Percentiles rank a stretch among this genome's conserved stretches.
Conservation (phyloP, 2,113 vertebrate species). For the human region DNA sequence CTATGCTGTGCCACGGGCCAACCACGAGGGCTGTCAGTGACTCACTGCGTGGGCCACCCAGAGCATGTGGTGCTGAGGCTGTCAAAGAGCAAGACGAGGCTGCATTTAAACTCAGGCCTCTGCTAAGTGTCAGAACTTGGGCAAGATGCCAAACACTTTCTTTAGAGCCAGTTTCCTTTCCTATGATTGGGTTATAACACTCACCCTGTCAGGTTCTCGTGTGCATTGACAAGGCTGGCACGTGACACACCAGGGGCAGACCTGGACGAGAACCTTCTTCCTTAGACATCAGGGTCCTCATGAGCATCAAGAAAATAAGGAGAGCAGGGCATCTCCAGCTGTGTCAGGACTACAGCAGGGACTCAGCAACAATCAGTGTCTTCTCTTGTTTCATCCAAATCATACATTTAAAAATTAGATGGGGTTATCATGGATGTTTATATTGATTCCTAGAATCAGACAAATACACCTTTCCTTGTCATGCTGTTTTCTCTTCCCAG, state of each 20-base stretch:
- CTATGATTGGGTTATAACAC: background rate
- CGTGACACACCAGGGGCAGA: too few species aligned
- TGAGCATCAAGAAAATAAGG: background rate
- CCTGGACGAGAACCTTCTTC: background rate
- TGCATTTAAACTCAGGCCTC: background rate
- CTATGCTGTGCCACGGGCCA: too few species aligned
- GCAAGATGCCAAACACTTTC: background rate
- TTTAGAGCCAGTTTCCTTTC: background rate
- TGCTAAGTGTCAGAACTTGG: background rate
- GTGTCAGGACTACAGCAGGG: background rate
- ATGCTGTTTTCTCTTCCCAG: background rate
- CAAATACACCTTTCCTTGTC: background rate
- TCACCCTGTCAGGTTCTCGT: fast-evolving
- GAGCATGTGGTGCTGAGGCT: background rate
- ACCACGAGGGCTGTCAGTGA: too few species aligned
- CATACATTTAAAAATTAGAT: background rate
- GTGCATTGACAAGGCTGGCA: too few species aligned
- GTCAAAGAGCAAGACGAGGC: background rate
- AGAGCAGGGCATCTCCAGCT: too few species aligned
- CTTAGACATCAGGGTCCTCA: background rate
- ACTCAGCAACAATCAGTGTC: background rate
- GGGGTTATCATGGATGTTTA: background rate
- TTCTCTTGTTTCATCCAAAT: background rate
- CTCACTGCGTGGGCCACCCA: background rate
- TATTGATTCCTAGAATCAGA: background rate